These are phyloP conservation scores for Penelope pileata DNA, from an alignment of 2,113 vertebrate species.

Conservation along the genomic window DNA sequence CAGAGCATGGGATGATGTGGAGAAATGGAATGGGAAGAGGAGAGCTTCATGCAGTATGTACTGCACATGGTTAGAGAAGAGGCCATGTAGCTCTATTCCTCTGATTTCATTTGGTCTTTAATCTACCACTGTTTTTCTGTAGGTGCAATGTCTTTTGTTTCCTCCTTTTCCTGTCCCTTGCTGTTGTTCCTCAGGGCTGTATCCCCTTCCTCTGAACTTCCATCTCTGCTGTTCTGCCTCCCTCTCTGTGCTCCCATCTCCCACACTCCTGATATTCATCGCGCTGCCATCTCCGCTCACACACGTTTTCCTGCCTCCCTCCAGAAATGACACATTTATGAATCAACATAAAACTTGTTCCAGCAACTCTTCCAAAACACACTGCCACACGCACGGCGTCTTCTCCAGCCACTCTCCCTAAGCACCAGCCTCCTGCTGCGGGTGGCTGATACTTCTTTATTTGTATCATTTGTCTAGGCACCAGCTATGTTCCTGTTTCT, in stretches of 20 bases:
- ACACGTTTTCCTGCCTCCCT: not conserved
- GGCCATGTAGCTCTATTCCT: not conserved
- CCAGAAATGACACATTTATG: not conserved
- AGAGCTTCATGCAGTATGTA: accelerated
- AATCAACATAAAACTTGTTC: not conserved
- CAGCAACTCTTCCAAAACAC: not conserved
- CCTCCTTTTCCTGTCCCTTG: no score
- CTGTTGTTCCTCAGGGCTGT: not conserved
- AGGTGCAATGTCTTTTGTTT: not conserved
- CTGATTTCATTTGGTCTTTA: not conserved
- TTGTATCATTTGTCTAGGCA: not conserved
- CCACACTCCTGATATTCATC: not conserved
- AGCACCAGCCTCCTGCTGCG: not conserved
- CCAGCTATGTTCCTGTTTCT: not conserved
- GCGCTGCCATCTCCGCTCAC: not conserved
- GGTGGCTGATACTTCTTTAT: not conserved
- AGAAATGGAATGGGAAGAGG: not conserved
- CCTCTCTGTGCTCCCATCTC: not conserved
- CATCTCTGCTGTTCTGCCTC: not conserved
- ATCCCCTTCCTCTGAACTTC: not conserved
- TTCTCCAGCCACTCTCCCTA: not conserved
- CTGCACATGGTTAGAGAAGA: accelerated
- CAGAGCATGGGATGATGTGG: accelerated
- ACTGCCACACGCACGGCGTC: accelerated
- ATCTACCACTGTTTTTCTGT: not conserved